These are phyloP conservation scores for Agrotis segetum DNA, from an alignment of 2,888 invertebrate genomes.

Conservation along the genomic window DNA sequence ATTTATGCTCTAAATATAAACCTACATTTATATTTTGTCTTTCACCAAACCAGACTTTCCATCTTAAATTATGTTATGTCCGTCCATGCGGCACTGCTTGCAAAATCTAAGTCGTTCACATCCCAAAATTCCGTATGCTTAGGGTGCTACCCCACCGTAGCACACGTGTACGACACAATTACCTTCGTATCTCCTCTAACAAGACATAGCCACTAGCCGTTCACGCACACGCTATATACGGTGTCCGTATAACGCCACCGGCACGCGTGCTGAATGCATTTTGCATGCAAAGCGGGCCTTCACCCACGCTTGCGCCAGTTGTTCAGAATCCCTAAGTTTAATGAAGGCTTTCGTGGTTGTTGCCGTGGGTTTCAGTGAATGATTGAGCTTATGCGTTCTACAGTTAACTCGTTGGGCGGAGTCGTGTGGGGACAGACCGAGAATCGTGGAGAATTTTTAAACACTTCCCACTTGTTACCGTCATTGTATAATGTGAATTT, in stretches of 20 bases:
- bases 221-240: conserved; percentile 35
- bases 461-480: background rate
- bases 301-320: conserved; percentile 48
- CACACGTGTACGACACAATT: conserved; percentile 35
- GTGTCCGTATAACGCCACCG: conserved; percentile 28
- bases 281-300: conserved; percentile 50
- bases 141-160: background rate
- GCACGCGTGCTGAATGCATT: conserved; percentile 48
- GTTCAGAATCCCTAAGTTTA: conserved; percentile 50
- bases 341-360: conserved; percentile 49
- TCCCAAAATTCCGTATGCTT: background rate
- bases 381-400: conserved; percentile 39
- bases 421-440: background rate
- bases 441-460: background rate
- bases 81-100: background rate
- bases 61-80: background rate
- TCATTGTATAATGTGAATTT: background rate
- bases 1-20: too few relatives aligned
- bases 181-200: conserved; percentile 6
- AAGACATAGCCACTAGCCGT: conserved; percentile 9
- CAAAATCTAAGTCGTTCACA: background rate
- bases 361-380: conserved; percentile 51
- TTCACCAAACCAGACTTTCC: background rate
- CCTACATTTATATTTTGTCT: background rate
- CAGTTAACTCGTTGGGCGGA: conserved; percentile 16